A percentile compares a stretch with the other conserved stretches of the same genome.
Conservation (phyloP, 2,797 vertebrate species). For the Knipowitschia caucasica region DNA sequence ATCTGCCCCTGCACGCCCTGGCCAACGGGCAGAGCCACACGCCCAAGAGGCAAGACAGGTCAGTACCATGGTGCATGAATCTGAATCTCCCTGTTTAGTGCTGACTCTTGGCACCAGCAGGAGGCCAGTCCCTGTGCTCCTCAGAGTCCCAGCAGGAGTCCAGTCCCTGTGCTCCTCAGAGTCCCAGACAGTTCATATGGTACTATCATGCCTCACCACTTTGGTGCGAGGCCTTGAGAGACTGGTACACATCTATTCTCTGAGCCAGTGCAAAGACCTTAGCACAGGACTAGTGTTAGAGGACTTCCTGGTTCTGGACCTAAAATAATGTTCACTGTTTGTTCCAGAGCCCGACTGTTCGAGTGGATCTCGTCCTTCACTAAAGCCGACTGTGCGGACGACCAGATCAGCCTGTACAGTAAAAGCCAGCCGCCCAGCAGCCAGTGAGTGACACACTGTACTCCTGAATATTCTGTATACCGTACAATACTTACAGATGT, state of each 20-base stretch:
- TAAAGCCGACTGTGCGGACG: slow-evolving; percentile 79
- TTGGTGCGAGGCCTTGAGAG: no score
- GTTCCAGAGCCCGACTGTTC: slow-evolving; percentile 81
- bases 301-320: slow-evolving; percentile 19
- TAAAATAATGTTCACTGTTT: slow-evolving; percentile 16
- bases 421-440: slow-evolving; percentile 77
- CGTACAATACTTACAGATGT: slow-evolving; percentile 34
- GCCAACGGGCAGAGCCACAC: slow-evolving; percentile 95
- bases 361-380: slow-evolving; percentile 85
- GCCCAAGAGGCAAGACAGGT: slow-evolving; percentile 94
- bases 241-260: no score
- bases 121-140: no score
- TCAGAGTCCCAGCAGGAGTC: no score
- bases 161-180: no score
- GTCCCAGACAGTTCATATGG: not conserved
- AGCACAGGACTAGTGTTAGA: no score
- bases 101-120: no score
- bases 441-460: slow-evolving; percentile 71
- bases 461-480: no score
- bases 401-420: slow-evolving; percentile 76
- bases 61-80: no score
- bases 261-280: no score
- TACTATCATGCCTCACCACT: no score
- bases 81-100: no score
- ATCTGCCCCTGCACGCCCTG: slow-evolving; percentile 91